phyloP scores from a whole-genome alignment of 2,888 invertebrate species.

The Microchrysa polita region DNA sequence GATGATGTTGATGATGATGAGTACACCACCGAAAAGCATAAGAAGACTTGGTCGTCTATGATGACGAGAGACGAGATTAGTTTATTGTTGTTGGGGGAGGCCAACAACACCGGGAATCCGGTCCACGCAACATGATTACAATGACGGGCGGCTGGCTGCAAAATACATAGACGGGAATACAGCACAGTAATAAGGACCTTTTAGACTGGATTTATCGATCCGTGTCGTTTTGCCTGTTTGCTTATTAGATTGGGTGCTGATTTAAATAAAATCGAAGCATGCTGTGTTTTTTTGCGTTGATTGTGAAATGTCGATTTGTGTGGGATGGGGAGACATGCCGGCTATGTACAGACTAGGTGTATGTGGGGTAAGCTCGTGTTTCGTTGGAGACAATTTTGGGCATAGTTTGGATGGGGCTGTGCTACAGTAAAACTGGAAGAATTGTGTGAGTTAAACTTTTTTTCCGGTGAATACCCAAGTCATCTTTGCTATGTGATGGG shows the following conservation, averaged over 20 bases:
- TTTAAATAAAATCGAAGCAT: conserved; percentile 27
- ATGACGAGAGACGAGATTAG: not conserved
- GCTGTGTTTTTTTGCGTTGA: conserved; percentile 7
- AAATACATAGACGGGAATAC: conserved; percentile 26
- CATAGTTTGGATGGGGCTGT: not conserved
- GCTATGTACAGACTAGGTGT: too few species aligned
- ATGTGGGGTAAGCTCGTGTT: not conserved
- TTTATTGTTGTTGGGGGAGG: not conserved
- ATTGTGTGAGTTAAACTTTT: not conserved
- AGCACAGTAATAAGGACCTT: conserved; percentile 36
- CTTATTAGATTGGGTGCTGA: conserved; percentile 22
- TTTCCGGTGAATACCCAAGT: conserved; percentile 9
- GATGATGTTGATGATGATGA: too few species aligned
- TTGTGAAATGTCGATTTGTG: not conserved
- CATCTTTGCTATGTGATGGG: not conserved
- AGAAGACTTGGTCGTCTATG: not conserved
- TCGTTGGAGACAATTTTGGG: not conserved
- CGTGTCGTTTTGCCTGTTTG: conserved; percentile 9
- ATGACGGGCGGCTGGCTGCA: conserved; percentile 27
- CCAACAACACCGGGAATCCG: not conserved
- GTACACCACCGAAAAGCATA: too few species aligned
- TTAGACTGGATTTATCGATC: conserved; percentile 33
- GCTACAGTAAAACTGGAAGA: not conserved
- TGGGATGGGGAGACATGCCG: not conserved
- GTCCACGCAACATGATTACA: conserved; percentile 29